A percentile compares a stretch with the other conserved stretches of the same genome.
Conservation (phyloP, 2,888 invertebrate species). For the Cerastoderma edule region DNA sequence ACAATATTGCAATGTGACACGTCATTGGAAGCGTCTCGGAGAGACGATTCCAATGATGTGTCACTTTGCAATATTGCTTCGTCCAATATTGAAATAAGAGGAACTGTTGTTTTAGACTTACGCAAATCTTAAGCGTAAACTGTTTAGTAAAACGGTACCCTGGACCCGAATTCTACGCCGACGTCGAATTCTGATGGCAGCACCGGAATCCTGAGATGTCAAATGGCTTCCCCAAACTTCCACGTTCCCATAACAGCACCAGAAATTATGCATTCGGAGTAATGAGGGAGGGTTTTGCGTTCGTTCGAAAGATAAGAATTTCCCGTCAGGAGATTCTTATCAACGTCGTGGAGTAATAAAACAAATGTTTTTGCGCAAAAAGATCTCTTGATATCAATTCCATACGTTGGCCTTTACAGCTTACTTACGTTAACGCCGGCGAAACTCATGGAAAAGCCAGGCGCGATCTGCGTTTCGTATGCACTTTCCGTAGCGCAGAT, state of each 20-base stretch:
- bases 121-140: too few species aligned
- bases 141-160: too few species aligned
- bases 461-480: conserved; percentile 17
- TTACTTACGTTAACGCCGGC: conserved; percentile 10
- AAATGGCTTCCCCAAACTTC: too few species aligned
- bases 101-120: too few species aligned
- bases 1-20: too few species aligned
- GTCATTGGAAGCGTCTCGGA: too few species aligned
- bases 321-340: conserved; percentile 49
- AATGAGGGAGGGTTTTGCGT: conserved; percentile 46
- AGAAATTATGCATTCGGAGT: conserved; percentile 41
- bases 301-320: conserved; percentile 35
- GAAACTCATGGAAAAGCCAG: conserved; percentile 1
- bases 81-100: too few species aligned
- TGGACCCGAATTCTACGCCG: too few species aligned
- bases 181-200: too few species aligned
- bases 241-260: conserved; percentile 47
- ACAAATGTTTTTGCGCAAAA: conserved; percentile 55
- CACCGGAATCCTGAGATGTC: too few species aligned
- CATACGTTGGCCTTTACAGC: conserved; percentile 15
- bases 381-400: conserved; percentile 38
- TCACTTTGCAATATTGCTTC: too few species aligned
- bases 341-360: conserved; percentile 41
- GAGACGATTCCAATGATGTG: too few species aligned
- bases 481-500: conserved; percentile 19